These are phyloP conservation scores for Drosophila virilis DNA, from an alignment of 1,140 invertebrate genomes.

Conservation along the genomic window DNA sequence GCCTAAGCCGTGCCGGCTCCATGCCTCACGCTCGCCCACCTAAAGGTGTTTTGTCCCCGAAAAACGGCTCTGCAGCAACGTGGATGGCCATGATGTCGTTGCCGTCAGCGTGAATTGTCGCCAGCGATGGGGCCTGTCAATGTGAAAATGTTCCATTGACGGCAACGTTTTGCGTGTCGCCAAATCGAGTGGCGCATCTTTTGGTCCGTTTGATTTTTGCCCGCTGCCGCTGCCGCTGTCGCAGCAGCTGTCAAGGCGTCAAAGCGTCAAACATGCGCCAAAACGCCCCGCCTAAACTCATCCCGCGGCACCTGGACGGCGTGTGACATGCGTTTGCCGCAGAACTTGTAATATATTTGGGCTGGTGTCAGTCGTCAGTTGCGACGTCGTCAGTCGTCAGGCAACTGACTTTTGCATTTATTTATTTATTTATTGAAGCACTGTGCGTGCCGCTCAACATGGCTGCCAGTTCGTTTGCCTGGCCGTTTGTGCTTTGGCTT, in stretches of 20 bases:
- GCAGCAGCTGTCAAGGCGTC: slow-evolving; percentile 76
- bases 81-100: slow-evolving; percentile 28
- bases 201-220: slow-evolving; percentile 57
- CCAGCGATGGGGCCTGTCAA: slow-evolving; percentile 63
- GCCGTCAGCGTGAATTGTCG: slow-evolving; percentile 55
- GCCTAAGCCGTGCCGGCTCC: slow-evolving; percentile 30
- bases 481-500: not conserved
- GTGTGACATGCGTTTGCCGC: slow-evolving; percentile 34
- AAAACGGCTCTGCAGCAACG: not conserved
- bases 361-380: slow-evolving; percentile 14
- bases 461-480: not conserved
- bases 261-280: slow-evolving; percentile 69
- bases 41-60: slow-evolving; percentile 20
- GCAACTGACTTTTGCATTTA: slow-evolving; percentile 75
- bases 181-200: slow-evolving; percentile 45
- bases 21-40: slow-evolving; percentile 31
- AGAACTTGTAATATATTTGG: slow-evolving; percentile 23
- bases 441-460: slow-evolving; percentile 28
- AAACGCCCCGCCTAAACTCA: too few relatives aligned
- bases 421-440: slow-evolving; percentile 68
- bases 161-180: slow-evolving; percentile 52
- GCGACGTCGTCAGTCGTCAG: slow-evolving; percentile 29
- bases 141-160: slow-evolving; percentile 78
- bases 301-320: too few relatives aligned
- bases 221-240: slow-evolving; percentile 34